These are phyloP conservation scores for Pseudopleuronectes americanus DNA, from an alignment of 2,797 vertebrate genomes.

Conservation along the genomic window DNA sequence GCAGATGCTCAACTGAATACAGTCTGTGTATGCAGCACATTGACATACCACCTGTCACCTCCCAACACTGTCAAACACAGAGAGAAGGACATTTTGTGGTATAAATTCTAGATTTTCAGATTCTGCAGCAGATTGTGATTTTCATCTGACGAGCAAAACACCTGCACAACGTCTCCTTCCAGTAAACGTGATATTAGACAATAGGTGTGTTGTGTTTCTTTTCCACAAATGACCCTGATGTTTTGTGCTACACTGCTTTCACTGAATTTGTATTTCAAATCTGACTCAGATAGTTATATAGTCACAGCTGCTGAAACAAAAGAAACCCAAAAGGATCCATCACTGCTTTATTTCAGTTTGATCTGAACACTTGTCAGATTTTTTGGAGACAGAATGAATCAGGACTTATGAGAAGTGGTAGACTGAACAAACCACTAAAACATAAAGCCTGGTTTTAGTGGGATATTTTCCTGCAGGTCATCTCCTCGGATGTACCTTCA, in stretches of 20 bases:
- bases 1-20: no score
- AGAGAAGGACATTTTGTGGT: no score
- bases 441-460: slow-evolving; percentile 14
- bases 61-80: no score
- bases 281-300: slow-evolving; percentile 17
- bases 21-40: no score
- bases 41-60: no score
- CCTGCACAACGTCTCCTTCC: not conserved
- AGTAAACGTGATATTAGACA: not conserved
- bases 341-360: slow-evolving; percentile 71
- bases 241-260: slow-evolving; percentile 22
- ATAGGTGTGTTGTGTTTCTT: not conserved
- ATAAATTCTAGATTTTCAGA: no score
- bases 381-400: slow-evolving; percentile 56
- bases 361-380: slow-evolving; percentile 70
- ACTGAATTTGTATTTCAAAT: slow-evolving; percentile 54
- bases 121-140: not conserved
- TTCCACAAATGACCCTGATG: slow-evolving; percentile 14
- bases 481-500: slow-evolving; percentile 27
- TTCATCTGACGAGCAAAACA: not conserved
- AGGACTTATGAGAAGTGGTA: slow-evolving; percentile 60
- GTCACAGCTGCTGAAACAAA: slow-evolving; percentile 53
- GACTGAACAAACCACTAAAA: slow-evolving; percentile 33
- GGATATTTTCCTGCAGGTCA: not conserved
- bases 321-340: slow-evolving; percentile 65